Conservation (phyloP, 2,797 vertebrate species). For the Acrossocheilus fasciatus region DNA sequence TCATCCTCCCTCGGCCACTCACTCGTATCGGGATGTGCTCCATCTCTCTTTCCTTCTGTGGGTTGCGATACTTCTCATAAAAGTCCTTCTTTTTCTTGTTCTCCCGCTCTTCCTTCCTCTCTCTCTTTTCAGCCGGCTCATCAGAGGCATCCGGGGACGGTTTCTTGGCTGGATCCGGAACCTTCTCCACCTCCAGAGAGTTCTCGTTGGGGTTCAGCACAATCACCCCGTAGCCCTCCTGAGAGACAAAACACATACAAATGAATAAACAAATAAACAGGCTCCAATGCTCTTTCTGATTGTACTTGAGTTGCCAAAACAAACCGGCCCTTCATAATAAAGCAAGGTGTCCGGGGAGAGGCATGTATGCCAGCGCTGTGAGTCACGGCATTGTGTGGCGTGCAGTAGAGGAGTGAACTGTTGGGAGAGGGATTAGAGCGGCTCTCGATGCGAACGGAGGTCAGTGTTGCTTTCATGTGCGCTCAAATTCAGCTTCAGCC, state of each 20-base stretch:
- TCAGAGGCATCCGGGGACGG: conserved; percentile 84
- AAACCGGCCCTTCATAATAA: conserved; percentile 47
- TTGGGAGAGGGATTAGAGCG: conserved; percentile 44
- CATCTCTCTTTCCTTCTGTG: conserved; percentile 94
- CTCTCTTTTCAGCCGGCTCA: conserved; percentile 95
- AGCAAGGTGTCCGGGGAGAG: conserved; percentile 54
- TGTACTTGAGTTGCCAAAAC: conserved; percentile 44
- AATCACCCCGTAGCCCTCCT: conserved; percentile 96
- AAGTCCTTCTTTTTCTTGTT: conserved; percentile 92
- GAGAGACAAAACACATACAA: conserved; percentile 58
- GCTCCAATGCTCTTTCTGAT: conserved; percentile 45
- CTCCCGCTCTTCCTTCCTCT: conserved; percentile 93
- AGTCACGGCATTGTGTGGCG: conserved; percentile 38
- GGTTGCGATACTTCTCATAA: conserved; percentile 97
- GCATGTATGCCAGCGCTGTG: conserved; percentile 52
- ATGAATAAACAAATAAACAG: conserved; percentile 53
- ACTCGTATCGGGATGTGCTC: conserved; percentile 92
- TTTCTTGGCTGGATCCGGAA: conserved; percentile 84
- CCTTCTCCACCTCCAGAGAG: conserved; percentile 95
- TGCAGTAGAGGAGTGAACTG: conserved; percentile 45
- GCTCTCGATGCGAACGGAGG: conserved; percentile 24
- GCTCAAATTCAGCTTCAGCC: conserved; percentile 18
- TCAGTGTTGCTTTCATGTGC: conserved; percentile 38
- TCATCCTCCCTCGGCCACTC: conserved; percentile 71
- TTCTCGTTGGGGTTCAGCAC: conserved; percentile 99